Evolutionary conservation across 2,113 vertebrate genomes (phyloP).

Genomic region (Hoplias malabaricus): DNA sequence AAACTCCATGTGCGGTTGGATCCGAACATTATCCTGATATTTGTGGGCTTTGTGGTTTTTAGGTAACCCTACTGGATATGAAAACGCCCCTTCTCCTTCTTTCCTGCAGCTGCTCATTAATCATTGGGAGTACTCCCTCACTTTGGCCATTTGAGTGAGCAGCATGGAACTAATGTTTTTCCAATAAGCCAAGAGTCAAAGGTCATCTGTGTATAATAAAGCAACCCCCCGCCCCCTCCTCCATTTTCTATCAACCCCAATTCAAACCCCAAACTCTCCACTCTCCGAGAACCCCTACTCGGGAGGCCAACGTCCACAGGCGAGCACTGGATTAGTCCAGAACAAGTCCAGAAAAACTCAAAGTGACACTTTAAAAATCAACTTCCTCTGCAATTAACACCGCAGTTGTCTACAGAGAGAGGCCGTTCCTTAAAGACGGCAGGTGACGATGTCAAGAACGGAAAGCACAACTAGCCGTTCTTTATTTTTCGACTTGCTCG

Average conservation of each 20-base stretch:
- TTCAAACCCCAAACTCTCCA: not conserved
- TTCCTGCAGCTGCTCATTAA: constrained; percentile 39
- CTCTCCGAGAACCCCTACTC: not conserved
- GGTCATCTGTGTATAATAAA: constrained; percentile 39
- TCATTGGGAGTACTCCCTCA: constrained; percentile 26
- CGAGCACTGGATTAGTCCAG: not conserved
- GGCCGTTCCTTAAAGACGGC: not conserved
- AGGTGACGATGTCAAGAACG: not conserved
- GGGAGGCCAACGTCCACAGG: not conserved
- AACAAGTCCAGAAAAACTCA: not conserved
- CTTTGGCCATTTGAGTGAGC: constrained; percentile 25
- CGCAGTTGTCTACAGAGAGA: not conserved
- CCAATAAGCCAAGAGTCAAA: constrained; percentile 47
- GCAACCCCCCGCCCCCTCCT: not conserved
- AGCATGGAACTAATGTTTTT: constrained; percentile 45
- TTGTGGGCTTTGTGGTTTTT: constrained; percentile 15
- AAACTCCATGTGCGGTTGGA: not conserved
- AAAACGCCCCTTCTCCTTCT: not conserved
- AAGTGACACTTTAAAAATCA: not conserved
- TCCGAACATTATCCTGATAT: not conserved
- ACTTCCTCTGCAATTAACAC: not conserved
- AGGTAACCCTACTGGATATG: constrained; percentile 14
- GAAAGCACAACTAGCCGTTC: not conserved
- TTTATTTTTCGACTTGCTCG: not conserved
- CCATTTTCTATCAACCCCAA: not conserved